Evolutionary conservation across 2,888 invertebrate genomes (phyloP), one percentile per base, ranked within the genome.

Genomic region (Neoaliturus tenellus): DNA sequence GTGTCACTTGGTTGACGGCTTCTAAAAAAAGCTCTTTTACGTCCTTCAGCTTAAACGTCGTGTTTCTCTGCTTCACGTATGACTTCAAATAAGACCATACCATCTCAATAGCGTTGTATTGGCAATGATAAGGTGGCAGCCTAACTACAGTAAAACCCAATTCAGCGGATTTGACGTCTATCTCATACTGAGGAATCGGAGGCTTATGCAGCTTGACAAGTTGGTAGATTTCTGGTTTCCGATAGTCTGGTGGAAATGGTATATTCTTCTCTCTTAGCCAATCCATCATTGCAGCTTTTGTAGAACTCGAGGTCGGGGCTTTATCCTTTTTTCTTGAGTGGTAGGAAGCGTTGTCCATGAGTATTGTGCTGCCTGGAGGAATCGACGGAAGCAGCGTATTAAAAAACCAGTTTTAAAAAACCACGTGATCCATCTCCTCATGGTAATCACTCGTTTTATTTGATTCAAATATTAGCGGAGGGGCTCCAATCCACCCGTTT

Each of bases 61-160:
- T 12, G n/a, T 80, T 80, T n/a, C 80, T 55, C n/a, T 55, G 28
- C n/a, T 48, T 44, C 0, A 55, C 55, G 33, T 80, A 80, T 3
- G 1, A 14, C 35, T 80, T 51, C 4, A 80, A 17, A 1, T 39
- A 20, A 6, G 39, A 25, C 39, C 62, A 62, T n/a, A 80, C 62
- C 80, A 80, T 80, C 39, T 80, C 80, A 17, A 80, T 80, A 2
- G 80, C 31, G n/a, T 62, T 80, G 33, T 62, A 80, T 20, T 80
- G 80, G n/a, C 35, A 80, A 25, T 80, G 55, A 62, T 80, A 80
- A 23, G 62, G 58, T 1, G 80, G 80, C 35, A 80, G 62, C 12
- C 35, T 33, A 14, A 58, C 20, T 0, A 71, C 23, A n/a, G 4
- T 51, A 31, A 17, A n/a, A 5, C 67, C 67, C 17, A 31, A 5